phyloP scores from a whole-genome alignment of 2,113 vertebrate genomes.

The Alaudala cheleensis region DNA sequence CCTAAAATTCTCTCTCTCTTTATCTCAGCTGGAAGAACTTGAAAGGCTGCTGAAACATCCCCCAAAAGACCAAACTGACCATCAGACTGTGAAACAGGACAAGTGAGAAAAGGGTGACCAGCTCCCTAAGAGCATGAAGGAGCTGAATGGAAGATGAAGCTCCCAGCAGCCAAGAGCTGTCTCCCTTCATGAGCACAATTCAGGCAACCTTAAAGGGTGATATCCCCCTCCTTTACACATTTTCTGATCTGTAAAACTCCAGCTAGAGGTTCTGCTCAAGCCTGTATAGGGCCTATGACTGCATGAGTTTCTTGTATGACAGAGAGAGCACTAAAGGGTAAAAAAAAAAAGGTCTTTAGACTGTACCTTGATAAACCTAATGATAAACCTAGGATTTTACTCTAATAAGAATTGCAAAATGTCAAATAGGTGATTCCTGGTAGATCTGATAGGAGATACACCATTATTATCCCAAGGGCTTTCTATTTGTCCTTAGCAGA shows the following conservation, averaged over 20 bases:
- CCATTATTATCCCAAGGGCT: not conserved
- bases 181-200: not conserved
- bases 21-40: not conserved
- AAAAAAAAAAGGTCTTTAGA: not conserved
- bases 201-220: not conserved
- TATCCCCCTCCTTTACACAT: not conserved
- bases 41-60: not conserved
- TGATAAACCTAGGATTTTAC: not conserved
- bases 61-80: not conserved
- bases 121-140: not conserved
- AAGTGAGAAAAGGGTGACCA: not conserved
- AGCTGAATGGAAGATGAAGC: not conserved
- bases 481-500: not conserved
- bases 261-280: not conserved
- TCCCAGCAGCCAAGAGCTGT: not conserved
- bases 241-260: not conserved
- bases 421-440: not conserved
- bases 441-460: not conserved
- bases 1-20: not conserved
- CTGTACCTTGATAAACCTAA: not conserved
- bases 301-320: not conserved
- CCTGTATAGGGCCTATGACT: rapidly evolving
- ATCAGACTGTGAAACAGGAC: not conserved
- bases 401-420: not conserved
- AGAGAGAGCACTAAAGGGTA: not conserved